phyloP scores from a whole-genome alignment of 2,888 invertebrate species.

The Amblyteles armatorius region DNA sequence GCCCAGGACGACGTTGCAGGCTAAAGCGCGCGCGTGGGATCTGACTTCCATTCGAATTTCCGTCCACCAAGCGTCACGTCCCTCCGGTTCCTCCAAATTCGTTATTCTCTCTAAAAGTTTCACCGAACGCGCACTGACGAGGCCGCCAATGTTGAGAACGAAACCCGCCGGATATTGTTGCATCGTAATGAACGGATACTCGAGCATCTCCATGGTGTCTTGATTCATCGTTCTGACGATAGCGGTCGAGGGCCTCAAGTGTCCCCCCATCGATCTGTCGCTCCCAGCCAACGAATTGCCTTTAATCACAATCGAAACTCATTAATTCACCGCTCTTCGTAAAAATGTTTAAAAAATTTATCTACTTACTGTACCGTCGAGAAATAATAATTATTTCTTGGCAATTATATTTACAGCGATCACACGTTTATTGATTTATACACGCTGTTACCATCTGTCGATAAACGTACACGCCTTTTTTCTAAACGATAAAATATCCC shows the following conservation, averaged over 20 bases:
- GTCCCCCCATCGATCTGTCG: constrained; percentile 87
- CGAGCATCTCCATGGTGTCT: constrained; percentile 94
- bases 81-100: constrained; percentile 95
- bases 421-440: background rate
- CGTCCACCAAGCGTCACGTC: constrained; percentile 98
- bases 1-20: constrained; percentile 97
- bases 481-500: no score
- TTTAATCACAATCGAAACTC: constrained; percentile 79
- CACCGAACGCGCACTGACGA: constrained; percentile 93
- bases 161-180: constrained; percentile 95
- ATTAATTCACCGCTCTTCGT: background rate
- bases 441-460: background rate
- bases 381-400: background rate
- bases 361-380: constrained; percentile 11
- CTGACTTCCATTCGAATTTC: constrained; percentile 97
- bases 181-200: constrained; percentile 98
- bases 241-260: constrained; percentile 86
- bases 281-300: constrained; percentile 91
- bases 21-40: constrained; percentile 95
- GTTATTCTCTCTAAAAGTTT: constrained; percentile 93
- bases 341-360: background rate
- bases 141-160: constrained; percentile 94
- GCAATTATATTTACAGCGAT: background rate
- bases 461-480: background rate
- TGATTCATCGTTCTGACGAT: constrained; percentile 89